Evolutionary conservation across 2,888 invertebrate genomes (phyloP).

Genomic region (Trichogramma evanescens): DNA sequence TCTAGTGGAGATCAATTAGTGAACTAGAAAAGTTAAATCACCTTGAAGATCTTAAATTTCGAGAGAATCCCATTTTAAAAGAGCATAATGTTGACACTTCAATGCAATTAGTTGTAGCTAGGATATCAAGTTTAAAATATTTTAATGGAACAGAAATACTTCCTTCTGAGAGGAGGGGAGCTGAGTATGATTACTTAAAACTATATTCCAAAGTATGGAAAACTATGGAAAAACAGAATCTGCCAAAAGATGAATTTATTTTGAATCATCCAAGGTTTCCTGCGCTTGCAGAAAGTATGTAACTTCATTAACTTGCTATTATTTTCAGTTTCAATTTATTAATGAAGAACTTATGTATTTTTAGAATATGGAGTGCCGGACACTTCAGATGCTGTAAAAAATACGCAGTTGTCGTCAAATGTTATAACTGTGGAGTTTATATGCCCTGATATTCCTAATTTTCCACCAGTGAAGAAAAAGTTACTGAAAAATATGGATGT

Average conservation of each 20-base stretch:
- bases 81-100: constrained; percentile 63
- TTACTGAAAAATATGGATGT: constrained; percentile 72
- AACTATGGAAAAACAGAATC: constrained; percentile 49
- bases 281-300: constrained; percentile 66
- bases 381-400: constrained; percentile 63
- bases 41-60: constrained; percentile 63
- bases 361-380: constrained; percentile 79
- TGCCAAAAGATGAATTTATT: constrained; percentile 54
- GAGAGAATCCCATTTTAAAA: constrained; percentile 64
- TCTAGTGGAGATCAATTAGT: constrained; percentile 74
- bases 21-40: constrained; percentile 72
- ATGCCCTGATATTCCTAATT: constrained; percentile 50
- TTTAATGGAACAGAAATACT: constrained; percentile 67
- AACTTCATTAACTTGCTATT: background rate
- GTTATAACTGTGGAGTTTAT: constrained; percentile 54
- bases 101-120: constrained; percentile 74
- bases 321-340: background rate
- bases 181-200: constrained; percentile 88
- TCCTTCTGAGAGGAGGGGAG: constrained; percentile 68
- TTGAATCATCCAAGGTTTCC: constrained; percentile 70
- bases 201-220: constrained; percentile 71
- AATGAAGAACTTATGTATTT: constrained; percentile 28
- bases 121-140: constrained; percentile 65
- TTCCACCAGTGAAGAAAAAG: constrained; percentile 57
- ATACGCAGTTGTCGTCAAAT: constrained; percentile 53